Conservation (phyloP, 2,888 invertebrate genomes). For the Micropterix aruncella region DNA sequence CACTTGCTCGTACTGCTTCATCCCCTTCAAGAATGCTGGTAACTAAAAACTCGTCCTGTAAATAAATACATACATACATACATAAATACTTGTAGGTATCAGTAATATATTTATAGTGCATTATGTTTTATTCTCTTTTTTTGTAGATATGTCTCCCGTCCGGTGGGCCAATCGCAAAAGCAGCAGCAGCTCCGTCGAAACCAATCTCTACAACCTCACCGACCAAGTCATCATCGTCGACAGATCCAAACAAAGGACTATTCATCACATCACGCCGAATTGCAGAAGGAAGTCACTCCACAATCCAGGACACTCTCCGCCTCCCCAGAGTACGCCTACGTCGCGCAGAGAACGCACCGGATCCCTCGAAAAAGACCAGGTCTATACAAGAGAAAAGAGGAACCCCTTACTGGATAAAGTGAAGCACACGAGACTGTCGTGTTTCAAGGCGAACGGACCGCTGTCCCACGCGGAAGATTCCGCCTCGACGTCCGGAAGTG, state of each 20-base stretch:
- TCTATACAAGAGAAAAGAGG: constrained; percentile 46
- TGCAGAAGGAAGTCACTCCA: constrained; percentile 33
- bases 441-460: constrained; percentile 45
- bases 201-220: constrained; percentile 52
- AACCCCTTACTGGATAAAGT: constrained; percentile 58
- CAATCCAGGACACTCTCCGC: constrained; percentile 28
- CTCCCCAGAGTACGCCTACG: constrained; percentile 32
- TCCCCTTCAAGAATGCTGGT: no score
- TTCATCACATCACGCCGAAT: constrained; percentile 27
- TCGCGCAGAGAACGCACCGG: constrained; percentile 32
- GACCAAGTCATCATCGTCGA: constrained; percentile 45
- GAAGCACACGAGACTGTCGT: constrained; percentile 54
- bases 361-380: constrained; percentile 41
- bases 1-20: no score
- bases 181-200: constrained; percentile 46
- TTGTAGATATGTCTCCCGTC: constrained; percentile 50
- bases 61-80: no score
- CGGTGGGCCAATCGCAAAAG: constrained; percentile 45
- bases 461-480: constrained; percentile 34
- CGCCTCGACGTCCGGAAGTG: constrained; percentile 36
- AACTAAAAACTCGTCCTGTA: no score
- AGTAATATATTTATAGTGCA: no score
- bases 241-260: constrained; percentile 36
- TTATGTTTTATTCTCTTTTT: no score
- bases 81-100: no score